Conservation (phyloP, 2,113 vertebrate species). For the Scopus umbretta region DNA sequence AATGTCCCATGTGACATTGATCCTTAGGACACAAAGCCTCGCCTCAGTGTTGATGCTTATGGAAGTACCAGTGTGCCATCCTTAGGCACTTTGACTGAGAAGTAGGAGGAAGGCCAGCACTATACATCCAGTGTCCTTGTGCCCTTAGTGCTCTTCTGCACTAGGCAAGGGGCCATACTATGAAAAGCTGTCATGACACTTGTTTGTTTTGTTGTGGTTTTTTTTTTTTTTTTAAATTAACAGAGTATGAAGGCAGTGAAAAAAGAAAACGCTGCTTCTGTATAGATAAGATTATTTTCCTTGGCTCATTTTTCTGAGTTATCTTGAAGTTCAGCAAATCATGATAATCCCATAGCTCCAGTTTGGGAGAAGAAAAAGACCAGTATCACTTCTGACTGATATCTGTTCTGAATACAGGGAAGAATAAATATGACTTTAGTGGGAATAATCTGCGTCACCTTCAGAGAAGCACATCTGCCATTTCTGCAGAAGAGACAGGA, state of each 20-base stretch:
- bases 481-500: not conserved
- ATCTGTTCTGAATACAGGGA: not conserved
- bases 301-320: not conserved
- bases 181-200: not conserved
- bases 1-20: rapidly evolving
- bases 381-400: not conserved
- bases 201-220: too few relatives aligned
- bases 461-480: not conserved
- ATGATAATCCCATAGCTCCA: not conserved
- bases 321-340: not conserved
- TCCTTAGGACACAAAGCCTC: not conserved
- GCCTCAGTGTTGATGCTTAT: not conserved
- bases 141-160: not conserved
- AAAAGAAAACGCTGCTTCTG: not conserved
- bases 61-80: not conserved
- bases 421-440: not conserved
- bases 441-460: not conserved
- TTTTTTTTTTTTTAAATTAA: not conserved
- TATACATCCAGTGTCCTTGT: not conserved
- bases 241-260: not conserved
- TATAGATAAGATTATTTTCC: not conserved
- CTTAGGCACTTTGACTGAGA: not conserved
- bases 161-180: not conserved
- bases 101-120: not conserved
- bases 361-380: not conserved